A percentile compares a stretch with the other conserved stretches of the same genome.
These are phyloP conservation scores for Actinia tenebrosa DNA, from an alignment of 64 coral and sea anemone species.

Conservation along the genomic window DNA sequence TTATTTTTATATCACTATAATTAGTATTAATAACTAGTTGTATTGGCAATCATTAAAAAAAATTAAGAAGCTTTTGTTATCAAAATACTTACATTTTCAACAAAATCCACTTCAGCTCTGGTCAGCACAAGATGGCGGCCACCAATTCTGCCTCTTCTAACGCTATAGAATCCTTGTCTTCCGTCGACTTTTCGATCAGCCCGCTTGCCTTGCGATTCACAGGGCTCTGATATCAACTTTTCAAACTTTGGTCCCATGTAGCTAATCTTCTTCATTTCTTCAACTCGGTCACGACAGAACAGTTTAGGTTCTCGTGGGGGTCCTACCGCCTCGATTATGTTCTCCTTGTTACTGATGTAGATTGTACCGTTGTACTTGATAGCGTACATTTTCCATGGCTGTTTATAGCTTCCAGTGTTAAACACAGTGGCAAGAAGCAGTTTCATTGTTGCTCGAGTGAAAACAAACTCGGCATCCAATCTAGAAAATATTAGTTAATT, in stretches of 20 bases:
- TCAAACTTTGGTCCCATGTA: constrained; percentile 15
- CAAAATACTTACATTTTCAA: constrained; percentile 5
- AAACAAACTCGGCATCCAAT: constrained; percentile 4
- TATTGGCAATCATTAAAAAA: no score
- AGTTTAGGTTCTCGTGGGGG: not conserved
- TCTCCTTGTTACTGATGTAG: constrained; percentile 28
- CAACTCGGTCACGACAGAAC: not conserved
- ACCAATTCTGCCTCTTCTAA: not conserved
- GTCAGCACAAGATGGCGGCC: constrained; percentile 16
- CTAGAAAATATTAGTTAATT: not conserved
- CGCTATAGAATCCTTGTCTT: constrained; percentile 21
- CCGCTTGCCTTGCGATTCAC: not conserved
- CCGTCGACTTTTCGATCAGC: not conserved
- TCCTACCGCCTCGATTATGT: not conserved
- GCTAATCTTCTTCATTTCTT: constrained; percentile 2
- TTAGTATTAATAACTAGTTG: no score
- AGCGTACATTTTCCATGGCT: constrained; percentile 34
- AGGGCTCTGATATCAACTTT: not conserved
- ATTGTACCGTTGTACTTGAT: constrained; percentile 24
- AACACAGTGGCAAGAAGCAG: constrained; percentile 27
- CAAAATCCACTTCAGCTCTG: constrained; percentile 15
- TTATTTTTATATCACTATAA: no score
- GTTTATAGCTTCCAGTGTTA: constrained; percentile 17
- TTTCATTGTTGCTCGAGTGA: not conserved
- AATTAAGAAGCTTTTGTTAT: not conserved